Evolutionary conservation across 2,113 vertebrate genomes (phyloP).

Genomic region (Ornithorhynchus anatinus): DNA sequence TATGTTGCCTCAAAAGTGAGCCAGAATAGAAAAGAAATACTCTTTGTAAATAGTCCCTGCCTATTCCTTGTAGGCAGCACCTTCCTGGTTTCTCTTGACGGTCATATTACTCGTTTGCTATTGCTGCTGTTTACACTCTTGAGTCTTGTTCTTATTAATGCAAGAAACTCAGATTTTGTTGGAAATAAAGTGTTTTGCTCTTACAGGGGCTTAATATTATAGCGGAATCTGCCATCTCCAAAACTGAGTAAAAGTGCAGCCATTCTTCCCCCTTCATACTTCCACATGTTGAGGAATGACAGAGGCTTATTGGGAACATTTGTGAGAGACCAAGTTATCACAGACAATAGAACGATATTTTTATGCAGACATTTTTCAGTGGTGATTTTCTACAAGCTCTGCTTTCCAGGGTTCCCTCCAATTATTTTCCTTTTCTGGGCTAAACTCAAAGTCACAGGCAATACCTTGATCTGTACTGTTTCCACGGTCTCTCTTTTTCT

Average conservation of each 20-base stretch:
- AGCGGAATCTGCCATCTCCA: slow-evolving; percentile 13
- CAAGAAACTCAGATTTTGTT: slow-evolving; percentile 33
- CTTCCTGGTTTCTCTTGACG: slow-evolving; percentile 13
- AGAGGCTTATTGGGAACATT: slow-evolving; percentile 8
- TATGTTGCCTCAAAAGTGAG: slow-evolving; percentile 18
- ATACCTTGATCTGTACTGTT: too few relatives aligned
- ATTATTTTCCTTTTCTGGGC: too few relatives aligned
- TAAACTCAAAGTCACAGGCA: too few relatives aligned
- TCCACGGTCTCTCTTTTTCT: too few relatives aligned
- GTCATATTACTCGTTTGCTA: slow-evolving; percentile 19
- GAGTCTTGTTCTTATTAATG: slow-evolving; percentile 25
- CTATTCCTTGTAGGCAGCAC: neutral
- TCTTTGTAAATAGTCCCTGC: neutral
- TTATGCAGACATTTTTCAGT: neutral
- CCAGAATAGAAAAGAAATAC: neutral
- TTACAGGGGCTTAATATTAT: neutral
- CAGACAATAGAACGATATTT: neutral
- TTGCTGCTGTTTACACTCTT: neutral
- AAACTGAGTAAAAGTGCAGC: neutral
- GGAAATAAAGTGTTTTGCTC: slow-evolving; percentile 27
- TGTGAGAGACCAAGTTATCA: neutral
- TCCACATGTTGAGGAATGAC: slow-evolving; percentile 17
- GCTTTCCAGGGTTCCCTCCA: too few relatives aligned
- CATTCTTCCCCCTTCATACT: neutral
- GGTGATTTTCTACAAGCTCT: too few relatives aligned